A percentile compares a stretch with the other conserved stretches of the same genome.
Conservation (phyloP, 2,888 invertebrate species). For the Reticulitermes lucifugus region DNA sequence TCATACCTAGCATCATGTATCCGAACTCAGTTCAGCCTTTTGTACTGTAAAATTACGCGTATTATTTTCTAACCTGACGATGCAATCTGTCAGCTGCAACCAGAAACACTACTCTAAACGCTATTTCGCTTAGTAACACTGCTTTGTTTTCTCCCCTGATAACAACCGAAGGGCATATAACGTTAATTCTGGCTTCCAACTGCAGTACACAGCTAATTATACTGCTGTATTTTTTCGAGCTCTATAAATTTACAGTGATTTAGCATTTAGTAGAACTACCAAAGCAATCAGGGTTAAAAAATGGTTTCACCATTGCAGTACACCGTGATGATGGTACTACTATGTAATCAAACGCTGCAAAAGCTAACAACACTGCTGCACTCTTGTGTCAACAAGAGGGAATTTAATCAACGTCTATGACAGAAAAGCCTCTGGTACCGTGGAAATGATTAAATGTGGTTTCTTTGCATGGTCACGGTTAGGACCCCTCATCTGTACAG, state of each 20-base stretch:
- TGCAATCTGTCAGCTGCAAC: background rate
- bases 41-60: too few relatives aligned
- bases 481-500: slow-evolving; percentile 32
- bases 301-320: slow-evolving; percentile 7
- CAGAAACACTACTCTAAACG: background rate
- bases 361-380: slow-evolving; percentile 23
- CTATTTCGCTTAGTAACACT: background rate
- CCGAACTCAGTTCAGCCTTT: too few relatives aligned
- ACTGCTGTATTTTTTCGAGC: slow-evolving; percentile 3
- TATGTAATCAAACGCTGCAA: slow-evolving; percentile 24
- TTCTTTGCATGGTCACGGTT: slow-evolving; percentile 35
- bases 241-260: slow-evolving; percentile 26
- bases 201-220: slow-evolving; percentile 19
- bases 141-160: background rate
- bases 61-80: background rate
- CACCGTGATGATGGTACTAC: slow-evolving; percentile 16
- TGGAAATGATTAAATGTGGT: slow-evolving; percentile 39
- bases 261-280: slow-evolving; percentile 20
- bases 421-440: slow-evolving; percentile 10
- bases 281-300: slow-evolving; percentile 28
- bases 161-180: background rate
- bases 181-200: slow-evolving; percentile 11
- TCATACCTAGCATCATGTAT: too few relatives aligned
- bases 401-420: slow-evolving; percentile 36
- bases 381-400: slow-evolving; percentile 37